Percentiles rank a stretch among this genome's conserved stretches.
phyloP scores from a whole-genome alignment of 2,113 vertebrate species.

The Sciurus niger region DNA sequence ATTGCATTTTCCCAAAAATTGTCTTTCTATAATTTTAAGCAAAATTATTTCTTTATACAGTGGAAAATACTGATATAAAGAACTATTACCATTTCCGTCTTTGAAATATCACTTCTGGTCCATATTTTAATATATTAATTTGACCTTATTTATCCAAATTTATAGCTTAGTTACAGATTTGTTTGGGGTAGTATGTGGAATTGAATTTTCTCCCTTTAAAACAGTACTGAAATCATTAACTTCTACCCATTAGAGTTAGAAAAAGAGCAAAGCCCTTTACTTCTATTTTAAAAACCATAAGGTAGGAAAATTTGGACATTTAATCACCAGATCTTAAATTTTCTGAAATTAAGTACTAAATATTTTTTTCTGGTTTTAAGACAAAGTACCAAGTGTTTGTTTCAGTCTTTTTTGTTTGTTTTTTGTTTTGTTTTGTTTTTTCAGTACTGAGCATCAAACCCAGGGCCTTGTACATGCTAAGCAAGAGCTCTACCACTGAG shows the following conservation, averaged over 20 bases:
- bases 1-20: slow-evolving; percentile 18
- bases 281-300: slow-evolving; percentile 49
- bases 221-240: neutral
- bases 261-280: neutral
- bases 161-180: slow-evolving; percentile 7
- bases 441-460: too few relatives aligned
- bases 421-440: neutral
- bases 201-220: slow-evolving; percentile 34
- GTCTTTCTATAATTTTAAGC: slow-evolving; percentile 48
- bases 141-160: slow-evolving; percentile 19
- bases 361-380: neutral
- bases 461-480: too few relatives aligned
- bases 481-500: neutral
- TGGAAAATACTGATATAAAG: neutral
- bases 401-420: too few relatives aligned
- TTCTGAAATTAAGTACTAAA: neutral
- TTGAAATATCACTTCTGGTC: slow-evolving; percentile 16
- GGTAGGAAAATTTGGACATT: neutral
- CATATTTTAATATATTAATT: slow-evolving; percentile 5
- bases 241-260: neutral
- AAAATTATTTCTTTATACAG: slow-evolving; percentile 29
- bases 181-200: neutral
- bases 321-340: slow-evolving; percentile 35
- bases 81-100: neutral
- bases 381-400: neutral